These are phyloP conservation scores for Campylomormyrus tamandua DNA, from an alignment of 2,113 vertebrate species.

Conservation along the genomic window DNA sequence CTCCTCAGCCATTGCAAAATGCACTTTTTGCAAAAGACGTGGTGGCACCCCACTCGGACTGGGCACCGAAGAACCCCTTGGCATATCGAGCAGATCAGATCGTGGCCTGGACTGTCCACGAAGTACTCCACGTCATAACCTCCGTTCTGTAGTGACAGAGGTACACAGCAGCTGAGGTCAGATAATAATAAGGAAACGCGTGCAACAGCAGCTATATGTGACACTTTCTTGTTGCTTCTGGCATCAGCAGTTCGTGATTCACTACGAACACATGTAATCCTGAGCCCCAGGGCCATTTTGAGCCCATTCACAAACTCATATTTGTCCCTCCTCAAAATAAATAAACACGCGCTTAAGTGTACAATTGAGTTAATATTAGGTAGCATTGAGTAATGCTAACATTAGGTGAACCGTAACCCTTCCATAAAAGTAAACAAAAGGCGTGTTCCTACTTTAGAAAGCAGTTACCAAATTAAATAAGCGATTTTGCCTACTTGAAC, in stretches of 20 bases:
- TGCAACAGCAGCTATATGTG: conserved; percentile 42
- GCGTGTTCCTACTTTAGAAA: background rate
- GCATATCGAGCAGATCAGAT: conserved; percentile 76
- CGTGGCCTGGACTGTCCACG: conserved; percentile 65
- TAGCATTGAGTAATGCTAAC: background rate
- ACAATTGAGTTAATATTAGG: background rate
- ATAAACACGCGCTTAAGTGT: background rate
- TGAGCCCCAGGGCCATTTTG: background rate
- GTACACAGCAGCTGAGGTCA: background rate
- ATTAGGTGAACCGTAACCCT: background rate
- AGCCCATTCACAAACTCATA: background rate
- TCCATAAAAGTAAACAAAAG: background rate
- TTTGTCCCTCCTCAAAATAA: background rate
- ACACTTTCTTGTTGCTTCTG: background rate
- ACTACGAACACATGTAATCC: too few species aligned
- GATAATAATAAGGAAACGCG: background rate
- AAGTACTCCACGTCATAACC: conserved; percentile 77
- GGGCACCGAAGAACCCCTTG: conserved; percentile 73
- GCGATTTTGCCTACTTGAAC: background rate
- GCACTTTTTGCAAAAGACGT: conserved; percentile 81
- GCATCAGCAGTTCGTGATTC: too few species aligned
- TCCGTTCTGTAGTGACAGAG: conserved; percentile 58
- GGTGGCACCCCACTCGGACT: conserved; percentile 69
- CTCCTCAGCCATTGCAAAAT: conserved; percentile 77
- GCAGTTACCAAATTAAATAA: background rate